Base-by-base conservation (phyloP, 2,888 invertebrate species). In the Hemistola chrysoprasaria region DNA sequence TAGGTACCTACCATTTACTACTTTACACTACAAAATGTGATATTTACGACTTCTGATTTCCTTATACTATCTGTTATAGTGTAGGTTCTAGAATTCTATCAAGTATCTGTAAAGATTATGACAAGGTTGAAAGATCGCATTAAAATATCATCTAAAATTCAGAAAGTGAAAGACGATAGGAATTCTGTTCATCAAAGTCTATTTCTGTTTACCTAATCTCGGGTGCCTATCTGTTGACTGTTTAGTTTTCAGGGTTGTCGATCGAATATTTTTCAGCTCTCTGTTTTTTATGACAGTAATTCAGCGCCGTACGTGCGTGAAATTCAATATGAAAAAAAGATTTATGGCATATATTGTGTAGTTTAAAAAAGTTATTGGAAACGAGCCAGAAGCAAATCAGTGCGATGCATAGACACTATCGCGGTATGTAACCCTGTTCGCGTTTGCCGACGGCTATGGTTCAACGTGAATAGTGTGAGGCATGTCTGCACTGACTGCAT, bases 201-300 rank as follows among this genome's bases (percentile, higher is more conserved):
- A 70, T 78, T 78, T 76, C 74, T 66, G 67, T 74, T 73, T 72
- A 71, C 64, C 63, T 75, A 75, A 76, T 76, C 75, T 74, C 63
- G 57, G 66, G 63, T 70, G 2, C 16, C 16, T 16, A 63, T 66
- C 63, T 61, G 52, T 53, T 53, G 53, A 47, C 47, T 50, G 41
- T 41, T n/a, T n/a, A n/a, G n/a, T 47, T 31, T 51, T 3, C 16
- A 62, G 59, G 59, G 66, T 48, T 65, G 61, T 53, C 57, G 47
- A 51, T 53, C 40, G 44, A 34, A 35, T 30, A 43, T 59, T 50
- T 33, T 39, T 22, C 3, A 32, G 29, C n/a, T 22, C 25, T 11
- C 32, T 36, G 16, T 21, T 20, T 6, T 11, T 21, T n/a, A 32
- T 11, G 8, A 23, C 16, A 3, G 16, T 16, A 16, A 16, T 16